Evolutionary conservation across 1,140 invertebrate genomes (phyloP).

Genomic region (Diabrotica virgifera): DNA sequence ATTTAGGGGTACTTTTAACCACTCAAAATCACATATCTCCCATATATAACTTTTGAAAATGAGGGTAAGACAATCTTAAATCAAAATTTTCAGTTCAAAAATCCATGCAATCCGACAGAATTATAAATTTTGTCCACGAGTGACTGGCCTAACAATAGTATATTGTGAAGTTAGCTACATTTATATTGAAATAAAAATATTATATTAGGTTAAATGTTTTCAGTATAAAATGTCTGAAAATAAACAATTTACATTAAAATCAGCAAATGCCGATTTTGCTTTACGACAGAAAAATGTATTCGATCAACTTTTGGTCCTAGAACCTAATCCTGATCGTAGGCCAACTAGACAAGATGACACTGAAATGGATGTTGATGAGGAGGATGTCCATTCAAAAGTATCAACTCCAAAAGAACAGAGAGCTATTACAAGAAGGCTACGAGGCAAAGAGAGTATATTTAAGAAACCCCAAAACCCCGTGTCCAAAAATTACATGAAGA

Average conservation of each 20-base stretch:
- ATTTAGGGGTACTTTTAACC: too few species aligned
- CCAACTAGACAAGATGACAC: slow-evolving; percentile 20
- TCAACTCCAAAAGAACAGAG: slow-evolving; percentile 20
- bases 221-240: neutral
- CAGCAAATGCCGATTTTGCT: slow-evolving; percentile 31
- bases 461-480: slow-evolving; percentile 64
- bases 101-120: too few species aligned
- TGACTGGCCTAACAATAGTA: too few species aligned
- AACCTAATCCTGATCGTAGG: slow-evolving; percentile 46
- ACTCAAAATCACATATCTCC: too few species aligned
- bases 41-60: too few species aligned
- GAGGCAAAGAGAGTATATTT: slow-evolving; percentile 73
- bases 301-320: slow-evolving; percentile 43
- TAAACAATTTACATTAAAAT: slow-evolving; percentile 26
- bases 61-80: too few species aligned
- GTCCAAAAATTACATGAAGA: slow-evolving; percentile 40
- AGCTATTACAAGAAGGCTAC: slow-evolving; percentile 56
- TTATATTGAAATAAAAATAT: too few species aligned
- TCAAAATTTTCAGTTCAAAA: too few species aligned
- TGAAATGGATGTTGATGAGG: slow-evolving; percentile 43
- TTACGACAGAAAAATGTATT: slow-evolving; percentile 49
- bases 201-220: neutral
- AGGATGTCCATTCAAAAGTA: slow-evolving; percentile 42
- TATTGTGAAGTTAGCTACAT: too few species aligned
- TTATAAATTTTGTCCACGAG: too few species aligned